Evolutionary conservation across 1,140 invertebrate genomes (phyloP), one percentile per base, ranked within the genome.

Genomic region (Frieseomelitta varia): DNA sequence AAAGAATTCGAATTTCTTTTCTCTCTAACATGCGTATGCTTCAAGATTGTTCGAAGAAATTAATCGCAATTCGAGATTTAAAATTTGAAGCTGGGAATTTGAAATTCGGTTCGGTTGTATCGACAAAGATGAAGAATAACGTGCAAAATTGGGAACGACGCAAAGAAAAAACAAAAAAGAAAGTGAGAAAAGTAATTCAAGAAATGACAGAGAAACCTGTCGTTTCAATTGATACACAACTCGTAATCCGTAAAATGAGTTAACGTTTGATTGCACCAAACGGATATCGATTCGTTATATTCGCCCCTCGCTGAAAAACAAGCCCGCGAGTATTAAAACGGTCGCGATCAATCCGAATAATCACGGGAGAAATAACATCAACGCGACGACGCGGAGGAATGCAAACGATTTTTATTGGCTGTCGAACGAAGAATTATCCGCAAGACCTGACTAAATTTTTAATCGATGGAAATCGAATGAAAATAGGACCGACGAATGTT

Each of bases 401-500:
- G 34, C 34, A 19, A 67, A 65, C 27, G 10, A 51, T 58, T 71
- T 47, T 47, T 47, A 55, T 56, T 55, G 78, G 21, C 34, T 55
- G n/a, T 61, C 79, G 55, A 80, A 17, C 68, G 79, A 72, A 72
- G 24, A 61, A 61, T 71, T 27, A 58, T 47, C 68, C 34, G 21
- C 53, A 34, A 72, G 24, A 55, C 15, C 47, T 72, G 79, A 80
- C 72, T 80, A 80, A 80, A 72, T 67, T 72, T 55, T 69, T 69
- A 69, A 51, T 27, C 65, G 51, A n/a, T 55, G 19, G 21, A 39
- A 65, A 30, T 14, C 51, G 39, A 55, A 53, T 14, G 34, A 39
- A 27, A 55, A 39, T 39, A 21, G 55, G n/a, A n/a, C n/a, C n/a
- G n/a, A n/a, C n/a, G n/a, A n/a, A n/a, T n/a, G n/a, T n/a, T n/a